Evolutionary conservation across 2,113 vertebrate genomes (phyloP), one percentile per base, ranked within the genome.

Genomic region (Smithornis capensis): DNA sequence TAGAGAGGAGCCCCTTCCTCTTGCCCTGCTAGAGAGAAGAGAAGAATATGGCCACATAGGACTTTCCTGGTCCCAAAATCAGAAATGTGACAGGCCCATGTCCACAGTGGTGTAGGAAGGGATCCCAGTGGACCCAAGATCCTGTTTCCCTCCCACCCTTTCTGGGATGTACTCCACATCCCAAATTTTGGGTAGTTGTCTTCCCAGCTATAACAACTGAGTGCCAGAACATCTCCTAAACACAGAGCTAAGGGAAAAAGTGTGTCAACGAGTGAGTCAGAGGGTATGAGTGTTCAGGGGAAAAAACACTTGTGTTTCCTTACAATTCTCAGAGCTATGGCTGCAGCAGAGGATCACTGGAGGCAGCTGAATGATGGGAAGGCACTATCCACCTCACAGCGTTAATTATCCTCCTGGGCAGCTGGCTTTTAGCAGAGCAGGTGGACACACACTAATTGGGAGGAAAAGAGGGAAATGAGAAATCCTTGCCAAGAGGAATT

Each of bases 211-310:
- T 44, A 60, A 18, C 9, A 37, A 3, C 45, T 27, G 38, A 21
- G 40, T 65, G 40, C 55, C 37, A 62, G 69, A 16, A 13, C n/a
- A 50, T 28, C 35, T 57, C 31, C 42, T 1, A 4, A 24, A 57
- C 21, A 12, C 25, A 60, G 55, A 78, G 28, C 29, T 28, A 19
- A 19, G 25, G 38, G 21, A 2, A 50, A 42, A 62, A 82, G 9
- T 0, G 0, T 47, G 57, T n/a, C 52, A 56, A 3, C 0, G 0
- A 52, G 33, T 45, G 57, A 38, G 27, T 50, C 5, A 0, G 56
- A 68, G n/a, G 50, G 40, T 29, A 23, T 4, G 5, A 59, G 16
- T 8, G 42, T 57, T 75, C 50, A 5, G 42, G 7, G 42, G 53
- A n/a, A 7, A 56, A 84, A 87, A 23, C 8, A 4, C 14, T 56